Conservation (phyloP, 2,113 vertebrate genomes). For the Oncorhynchus gorbuscha region DNA sequence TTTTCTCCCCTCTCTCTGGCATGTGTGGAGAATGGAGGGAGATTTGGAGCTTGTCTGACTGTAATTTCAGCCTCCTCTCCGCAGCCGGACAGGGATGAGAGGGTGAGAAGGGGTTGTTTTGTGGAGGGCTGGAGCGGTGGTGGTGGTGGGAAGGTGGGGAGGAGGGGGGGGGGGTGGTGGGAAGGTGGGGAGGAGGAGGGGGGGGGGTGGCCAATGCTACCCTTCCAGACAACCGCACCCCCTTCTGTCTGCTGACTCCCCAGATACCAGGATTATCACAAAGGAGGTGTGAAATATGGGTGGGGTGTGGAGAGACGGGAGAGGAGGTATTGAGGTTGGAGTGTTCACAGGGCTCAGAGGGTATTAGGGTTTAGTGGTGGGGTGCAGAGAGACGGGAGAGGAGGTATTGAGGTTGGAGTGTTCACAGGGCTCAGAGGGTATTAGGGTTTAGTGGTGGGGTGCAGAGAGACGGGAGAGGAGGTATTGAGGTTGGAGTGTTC, state of each 20-base stretch:
- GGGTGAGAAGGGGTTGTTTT: conserved; percentile 30
- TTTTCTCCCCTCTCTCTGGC: conserved; percentile 67
- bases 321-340: no score
- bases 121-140: neutral
- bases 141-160: conserved; percentile 2
- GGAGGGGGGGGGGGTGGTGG: neutral
- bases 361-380: no score
- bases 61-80: conserved; percentile 56
- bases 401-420: neutral
- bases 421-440: neutral
- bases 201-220: neutral
- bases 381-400: neutral
- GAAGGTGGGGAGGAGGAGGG: neutral
- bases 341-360: no score
- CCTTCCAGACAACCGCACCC: neutral
- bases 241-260: neutral
- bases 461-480: neutral
- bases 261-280: neutral
- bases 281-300: conserved; percentile 15
- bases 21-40: conserved; percentile 64
- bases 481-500: no score
- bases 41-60: conserved; percentile 50
- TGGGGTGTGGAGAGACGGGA: neutral
- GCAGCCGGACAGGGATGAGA: conserved; percentile 17
- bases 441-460: neutral